Base-by-base conservation (phyloP, 2,113 vertebrate genomes). In the Zingel zingel region DNA sequence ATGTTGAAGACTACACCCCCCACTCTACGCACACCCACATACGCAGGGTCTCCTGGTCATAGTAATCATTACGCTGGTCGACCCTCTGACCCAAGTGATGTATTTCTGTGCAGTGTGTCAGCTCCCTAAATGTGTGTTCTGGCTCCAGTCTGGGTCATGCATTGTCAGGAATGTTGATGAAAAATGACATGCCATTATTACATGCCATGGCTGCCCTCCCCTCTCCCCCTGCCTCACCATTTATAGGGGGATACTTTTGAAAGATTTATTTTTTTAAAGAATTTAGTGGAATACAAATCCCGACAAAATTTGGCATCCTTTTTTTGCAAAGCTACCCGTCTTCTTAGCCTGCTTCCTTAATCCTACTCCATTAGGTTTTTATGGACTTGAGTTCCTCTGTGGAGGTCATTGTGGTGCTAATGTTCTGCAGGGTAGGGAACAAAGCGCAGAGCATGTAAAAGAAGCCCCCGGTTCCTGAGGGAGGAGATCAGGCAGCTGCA, bases 131-230 rank as follows among this genome's bases (percentile, higher is more conserved):
- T 90, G 89, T 90, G 85, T 86, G 81, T 89, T 93, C 80, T 87
- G 79, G 87, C 88, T 95, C 87, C 88, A 89, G 88, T 89, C 91
- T 93, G 91, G 93, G 88, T 92, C 93, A 78, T 92, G 83, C 92
- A 88, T 90, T 88, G 86, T 84, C 64, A 68, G 83, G 90, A 93
- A 94, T 91, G 83, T 88, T 94, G 92, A 94, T 93, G 88, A 93
- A 93, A 93, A 93, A 94, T 88, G 92, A 93, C 93, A 91, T 85
- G 79, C 72, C 88, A 91, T 93, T 94, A 91, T 93, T 93, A 85
- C 85, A 90, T 70, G 73, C 75, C 56, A 85, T 66, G 78, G 71
- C 63, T 64, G 69, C 86, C 80, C 86, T 81, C 61, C 79, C 57
- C 77, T 48, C 54, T 53, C 54, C 75, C 65, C 63, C 81, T 15